phyloP scores from a whole-genome alignment of 2,797 vertebrate genomes.

The Rhabdomys pumilio region DNA sequence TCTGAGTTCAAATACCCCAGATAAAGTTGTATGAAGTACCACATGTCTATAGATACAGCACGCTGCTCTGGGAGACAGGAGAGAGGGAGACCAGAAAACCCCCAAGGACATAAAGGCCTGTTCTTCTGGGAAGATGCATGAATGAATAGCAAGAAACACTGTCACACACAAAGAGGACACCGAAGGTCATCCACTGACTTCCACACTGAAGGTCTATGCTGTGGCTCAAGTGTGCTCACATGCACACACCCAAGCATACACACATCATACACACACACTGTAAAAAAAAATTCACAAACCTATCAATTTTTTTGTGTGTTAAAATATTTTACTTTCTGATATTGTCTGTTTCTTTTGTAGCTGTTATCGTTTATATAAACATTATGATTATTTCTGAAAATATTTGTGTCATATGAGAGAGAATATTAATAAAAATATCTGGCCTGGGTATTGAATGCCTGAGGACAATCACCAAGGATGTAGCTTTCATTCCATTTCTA shows the following conservation, averaged over 20 bases:
- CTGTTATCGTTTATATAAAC: not conserved
- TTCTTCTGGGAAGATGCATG: not conserved
- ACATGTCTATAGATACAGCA: not conserved
- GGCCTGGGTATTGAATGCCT: not conserved
- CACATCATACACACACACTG: not conserved
- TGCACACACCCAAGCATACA: not conserved
- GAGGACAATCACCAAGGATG: not conserved
- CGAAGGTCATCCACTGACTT: not conserved
- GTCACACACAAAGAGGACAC: not conserved
- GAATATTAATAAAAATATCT: slow-evolving; percentile 5
- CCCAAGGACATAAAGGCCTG: not conserved
- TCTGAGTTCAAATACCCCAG: not conserved
- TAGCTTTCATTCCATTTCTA: not conserved
- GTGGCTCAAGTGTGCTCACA: too few relatives aligned
- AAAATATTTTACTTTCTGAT: slow-evolving; percentile 46
- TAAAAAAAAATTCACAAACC: not conserved
- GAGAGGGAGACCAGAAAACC: not conserved
- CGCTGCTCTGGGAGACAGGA: too few relatives aligned
- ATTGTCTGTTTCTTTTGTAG: slow-evolving; percentile 39
- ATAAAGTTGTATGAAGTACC: not conserved
- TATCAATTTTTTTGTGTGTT: not conserved
- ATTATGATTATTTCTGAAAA: slow-evolving; percentile 58
- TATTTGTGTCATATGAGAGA: not conserved
- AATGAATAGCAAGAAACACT: not conserved
- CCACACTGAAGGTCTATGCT: not conserved